These are phyloP conservation scores for Conistra vaccinii DNA, from an alignment of 2,888 invertebrate genomes.

Conservation along the genomic window DNA sequence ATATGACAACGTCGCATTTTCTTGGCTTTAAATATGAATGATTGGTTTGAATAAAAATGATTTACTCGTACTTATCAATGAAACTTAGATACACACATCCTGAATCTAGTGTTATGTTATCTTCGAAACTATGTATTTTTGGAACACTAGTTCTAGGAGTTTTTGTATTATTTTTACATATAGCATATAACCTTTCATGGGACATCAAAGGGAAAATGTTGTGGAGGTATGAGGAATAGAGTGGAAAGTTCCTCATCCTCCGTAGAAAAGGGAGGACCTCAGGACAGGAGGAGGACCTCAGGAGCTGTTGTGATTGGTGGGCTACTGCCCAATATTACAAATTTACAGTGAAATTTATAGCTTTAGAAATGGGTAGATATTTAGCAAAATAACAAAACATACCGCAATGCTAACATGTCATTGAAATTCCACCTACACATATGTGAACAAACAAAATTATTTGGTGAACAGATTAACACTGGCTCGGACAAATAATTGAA, in stretches of 20 bases:
- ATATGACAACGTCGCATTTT: too few relatives aligned
- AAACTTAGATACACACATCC: too few relatives aligned
- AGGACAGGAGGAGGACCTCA: too few relatives aligned
- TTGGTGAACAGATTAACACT: conserved; percentile 27
- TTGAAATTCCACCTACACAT: conserved; percentile 11
- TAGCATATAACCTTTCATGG: too few relatives aligned
- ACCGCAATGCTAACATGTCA: not conserved
- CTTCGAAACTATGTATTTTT: too few relatives aligned
- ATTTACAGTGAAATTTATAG: not conserved
- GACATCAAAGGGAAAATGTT: too few relatives aligned
- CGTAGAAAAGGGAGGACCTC: not conserved
- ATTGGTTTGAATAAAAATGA: too few relatives aligned
- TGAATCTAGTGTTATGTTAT: too few relatives aligned
- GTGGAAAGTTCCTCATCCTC: not conserved
- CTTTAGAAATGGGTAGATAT: not conserved
- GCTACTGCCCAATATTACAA: not conserved
- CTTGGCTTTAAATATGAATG: too few relatives aligned
- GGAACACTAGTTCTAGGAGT: too few relatives aligned
- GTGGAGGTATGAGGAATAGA: not conserved
- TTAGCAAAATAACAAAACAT: not conserved
- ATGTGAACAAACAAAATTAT: conserved; percentile 31
- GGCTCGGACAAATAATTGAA: conserved; percentile 27
- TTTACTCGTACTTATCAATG: too few relatives aligned
- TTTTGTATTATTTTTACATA: too few relatives aligned
- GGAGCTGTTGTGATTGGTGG: not conserved